Percentiles rank a stretch among this genome's conserved stretches.
These are phyloP conservation scores for Chloropsis hardwickii DNA, from an alignment of 2,113 vertebrate genomes.

Conservation along the genomic window DNA sequence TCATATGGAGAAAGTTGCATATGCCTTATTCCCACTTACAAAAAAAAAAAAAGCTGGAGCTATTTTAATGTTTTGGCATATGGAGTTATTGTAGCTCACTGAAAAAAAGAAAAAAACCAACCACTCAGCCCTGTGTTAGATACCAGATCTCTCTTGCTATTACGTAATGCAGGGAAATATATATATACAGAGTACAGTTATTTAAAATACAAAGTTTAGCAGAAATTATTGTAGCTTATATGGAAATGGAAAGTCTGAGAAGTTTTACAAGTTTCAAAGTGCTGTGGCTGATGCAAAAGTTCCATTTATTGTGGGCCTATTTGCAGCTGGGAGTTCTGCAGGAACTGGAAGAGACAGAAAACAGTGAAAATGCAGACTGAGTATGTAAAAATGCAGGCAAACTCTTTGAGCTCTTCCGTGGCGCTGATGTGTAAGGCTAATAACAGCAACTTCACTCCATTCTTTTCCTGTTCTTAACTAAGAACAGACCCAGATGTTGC, in stretches of 20 bases:
- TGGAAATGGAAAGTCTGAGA: slow-evolving; percentile 21
- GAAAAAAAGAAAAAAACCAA: background rate
- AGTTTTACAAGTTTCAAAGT: slow-evolving; percentile 38
- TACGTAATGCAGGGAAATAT: slow-evolving; percentile 6
- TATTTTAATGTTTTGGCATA: slow-evolving; percentile 44
- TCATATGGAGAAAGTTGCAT: background rate
- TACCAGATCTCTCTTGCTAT: slow-evolving; percentile 23
- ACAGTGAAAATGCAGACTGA: slow-evolving; percentile 65
- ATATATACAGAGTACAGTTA: slow-evolving; percentile 20
- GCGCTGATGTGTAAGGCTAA: slow-evolving; percentile 69
- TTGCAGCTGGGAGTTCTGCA: slow-evolving; percentile 69
- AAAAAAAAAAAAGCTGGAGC: slow-evolving; percentile 8
- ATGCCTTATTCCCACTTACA: slow-evolving; percentile 20
- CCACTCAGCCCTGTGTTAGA: background rate
- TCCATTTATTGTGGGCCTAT: slow-evolving; percentile 69
- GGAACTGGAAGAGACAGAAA: slow-evolving; percentile 78
- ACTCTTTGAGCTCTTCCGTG: slow-evolving; percentile 72
- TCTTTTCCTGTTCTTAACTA: slow-evolving; percentile 78
- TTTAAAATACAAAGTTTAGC: slow-evolving; percentile 44
- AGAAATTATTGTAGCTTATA: background rate
- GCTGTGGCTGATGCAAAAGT: slow-evolving; percentile 54
- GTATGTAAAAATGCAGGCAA: slow-evolving; percentile 62
- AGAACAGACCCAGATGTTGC: slow-evolving; percentile 59
- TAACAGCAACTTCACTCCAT: slow-evolving; percentile 55
- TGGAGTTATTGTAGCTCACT: slow-evolving; percentile 37